These are phyloP conservation scores for Pammene fasciana DNA, from an alignment of 2,888 invertebrate species.

Conservation along the genomic window DNA sequence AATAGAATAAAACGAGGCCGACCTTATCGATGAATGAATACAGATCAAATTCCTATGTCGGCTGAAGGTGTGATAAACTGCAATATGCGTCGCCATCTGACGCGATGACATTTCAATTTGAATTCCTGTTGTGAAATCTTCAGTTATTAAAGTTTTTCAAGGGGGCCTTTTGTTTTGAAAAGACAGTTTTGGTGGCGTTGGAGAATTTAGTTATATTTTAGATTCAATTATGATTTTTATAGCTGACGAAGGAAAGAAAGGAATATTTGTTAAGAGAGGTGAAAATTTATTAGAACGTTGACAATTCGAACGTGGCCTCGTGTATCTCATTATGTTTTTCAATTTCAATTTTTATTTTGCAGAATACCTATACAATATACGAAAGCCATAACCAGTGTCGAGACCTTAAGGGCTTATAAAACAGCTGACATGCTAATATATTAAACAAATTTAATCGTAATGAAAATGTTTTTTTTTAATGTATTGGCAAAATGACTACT, in stretches of 20 bases:
- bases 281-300: background rate
- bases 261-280: background rate
- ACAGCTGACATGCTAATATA: too few relatives aligned
- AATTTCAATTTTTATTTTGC: too few relatives aligned
- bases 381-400: too few relatives aligned
- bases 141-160: slow-evolving; percentile 39
- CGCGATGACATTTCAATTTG: slow-evolving; percentile 81
- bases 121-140: slow-evolving; percentile 69
- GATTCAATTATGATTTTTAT: slow-evolving; percentile 3
- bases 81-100: slow-evolving; percentile 70
- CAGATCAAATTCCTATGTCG: slow-evolving; percentile 48
- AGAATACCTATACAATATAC: too few relatives aligned
- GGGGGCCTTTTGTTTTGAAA: slow-evolving; percentile 16
- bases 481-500: too few relatives aligned
- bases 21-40: slow-evolving; percentile 50
- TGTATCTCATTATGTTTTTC: background rate
- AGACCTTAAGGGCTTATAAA: too few relatives aligned
- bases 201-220: background rate
- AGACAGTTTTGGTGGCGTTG: background rate
- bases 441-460: too few relatives aligned
- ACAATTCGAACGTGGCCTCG: too few relatives aligned
- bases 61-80: slow-evolving; percentile 49
- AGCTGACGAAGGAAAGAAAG: slow-evolving; percentile 1
- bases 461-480: too few relatives aligned
- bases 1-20: slow-evolving; percentile 69